Base-by-base conservation (phyloP, 2,888 invertebrate genomes). In the Euphydryas editha region DNA sequence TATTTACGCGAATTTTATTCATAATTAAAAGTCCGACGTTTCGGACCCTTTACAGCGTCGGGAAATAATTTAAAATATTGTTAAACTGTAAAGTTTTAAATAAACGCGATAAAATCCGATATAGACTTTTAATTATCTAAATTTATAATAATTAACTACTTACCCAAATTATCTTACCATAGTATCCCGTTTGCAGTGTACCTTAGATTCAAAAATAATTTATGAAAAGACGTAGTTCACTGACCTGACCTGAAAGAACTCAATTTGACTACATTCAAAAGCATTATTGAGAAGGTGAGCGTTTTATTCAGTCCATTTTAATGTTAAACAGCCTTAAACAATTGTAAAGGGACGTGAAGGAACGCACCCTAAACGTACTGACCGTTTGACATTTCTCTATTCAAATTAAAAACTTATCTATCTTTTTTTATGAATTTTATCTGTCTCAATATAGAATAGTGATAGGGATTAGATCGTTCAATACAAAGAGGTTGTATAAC, bases 121-220 rank as follows among this genome's bases (percentile, higher is more conserved):
- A n/a, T n/a, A n/a, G n/a, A n/a, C n/a, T n/a, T n/a, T n/a, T n/a
- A n/a, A n/a, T n/a, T n/a, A n/a, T n/a, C n/a, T 46, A 8, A 10
- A 46, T 17, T 1, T 2, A 55, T n/a, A 55, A 10, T 7, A 11
- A 20, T 55, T 7, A n/a, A 17, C 3, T n/a, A 8, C 15, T n/a
- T 55, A 55, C 17, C 24, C 6, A 4, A 30, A 55, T 30, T 10
- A 17, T 17, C 17, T 36, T n/a, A 30, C 13, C 5, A n/a, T 47
- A 18, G 11, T 8, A 39, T 42, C 13, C 1, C 58, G 65, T 71
- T 68, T 70, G 74, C 73, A 73, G 72, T 62, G 65, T 71, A 73
- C 72, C 75, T 83, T 82, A 78, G 83, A 82, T 85, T 84, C 80
- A 78, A 86, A 83, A 87, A 85, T 86, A 87, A 86, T 86, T 81